Conservation (phyloP, 2,797 vertebrate species). For the Pygocentrus nattereri region DNA sequence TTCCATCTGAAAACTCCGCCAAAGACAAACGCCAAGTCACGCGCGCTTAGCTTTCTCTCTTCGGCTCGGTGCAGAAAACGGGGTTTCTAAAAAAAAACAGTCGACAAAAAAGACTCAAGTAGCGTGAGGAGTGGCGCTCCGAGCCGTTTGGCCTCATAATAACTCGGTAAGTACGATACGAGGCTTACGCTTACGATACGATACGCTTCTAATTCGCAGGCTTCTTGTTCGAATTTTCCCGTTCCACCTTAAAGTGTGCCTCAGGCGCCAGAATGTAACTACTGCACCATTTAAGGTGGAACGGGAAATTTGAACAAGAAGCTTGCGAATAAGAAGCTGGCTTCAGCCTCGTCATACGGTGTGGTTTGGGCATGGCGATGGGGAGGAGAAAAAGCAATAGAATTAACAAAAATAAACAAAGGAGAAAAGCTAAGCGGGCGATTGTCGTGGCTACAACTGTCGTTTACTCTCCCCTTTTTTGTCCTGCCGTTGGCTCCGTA, state of each 20-base stretch:
- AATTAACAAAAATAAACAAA: not conserved
- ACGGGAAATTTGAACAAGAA: too few relatives aligned
- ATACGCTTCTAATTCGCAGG: too few relatives aligned
- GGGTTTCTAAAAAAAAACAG: not conserved
- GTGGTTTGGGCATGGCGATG: not conserved
- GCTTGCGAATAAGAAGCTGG: too few relatives aligned
- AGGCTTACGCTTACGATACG: too few relatives aligned
- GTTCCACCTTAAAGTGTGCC: too few relatives aligned
- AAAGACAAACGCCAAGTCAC: not conserved
- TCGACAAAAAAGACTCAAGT: not conserved
- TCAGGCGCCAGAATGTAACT: too few relatives aligned
- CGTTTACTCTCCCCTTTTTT: conserved; percentile 62
- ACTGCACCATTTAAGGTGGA: too few relatives aligned
- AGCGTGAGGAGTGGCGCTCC: not conserved
- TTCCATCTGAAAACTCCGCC: too few relatives aligned
- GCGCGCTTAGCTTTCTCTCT: not conserved
- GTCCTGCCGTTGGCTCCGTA: conserved; percentile 85
- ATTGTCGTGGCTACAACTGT: conserved; percentile 20
- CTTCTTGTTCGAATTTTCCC: too few relatives aligned
- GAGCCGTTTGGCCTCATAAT: not conserved
- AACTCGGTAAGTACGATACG: not conserved
- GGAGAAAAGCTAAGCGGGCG: not conserved
- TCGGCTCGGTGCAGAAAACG: not conserved
- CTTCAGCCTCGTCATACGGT: too few relatives aligned
- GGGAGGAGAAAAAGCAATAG: not conserved